Evolutionary conservation across 2,113 vertebrate species (phyloP).

Genomic region (Gobio gobio): DNA sequence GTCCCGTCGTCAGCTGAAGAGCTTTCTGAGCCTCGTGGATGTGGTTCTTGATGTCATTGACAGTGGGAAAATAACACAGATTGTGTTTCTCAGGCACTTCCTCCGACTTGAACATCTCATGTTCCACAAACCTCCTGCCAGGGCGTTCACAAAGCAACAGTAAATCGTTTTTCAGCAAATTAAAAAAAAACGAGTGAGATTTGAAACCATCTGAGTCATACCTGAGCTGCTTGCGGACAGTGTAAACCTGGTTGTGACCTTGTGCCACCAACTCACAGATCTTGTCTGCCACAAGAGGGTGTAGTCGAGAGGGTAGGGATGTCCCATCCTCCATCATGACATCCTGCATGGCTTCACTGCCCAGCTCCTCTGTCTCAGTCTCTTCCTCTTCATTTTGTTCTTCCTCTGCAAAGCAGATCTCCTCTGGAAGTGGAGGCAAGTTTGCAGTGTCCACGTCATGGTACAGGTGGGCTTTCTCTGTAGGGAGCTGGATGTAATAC

Average conservation of each 20-base stretch:
- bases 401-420: conserved; percentile 70
- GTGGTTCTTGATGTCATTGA: conserved; percentile 89
- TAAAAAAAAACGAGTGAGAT: not conserved
- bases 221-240: conserved; percentile 88
- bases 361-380: conserved; percentile 50
- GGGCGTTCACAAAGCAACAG: not conserved
- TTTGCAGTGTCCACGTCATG: conserved; percentile 78
- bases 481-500: conserved; percentile 87
- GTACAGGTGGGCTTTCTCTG: conserved; percentile 86
- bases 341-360: conserved; percentile 35
- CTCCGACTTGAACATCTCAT: conserved; percentile 84
- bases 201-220: conserved; percentile 54
- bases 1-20: conserved; percentile 55
- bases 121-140: conserved; percentile 84
- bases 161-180: not conserved
- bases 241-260: conserved; percentile 83
- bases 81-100: conserved; percentile 87
- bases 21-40: conserved; percentile 86
- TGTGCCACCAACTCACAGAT: conserved; percentile 83
- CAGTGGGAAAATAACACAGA: conserved; percentile 86
- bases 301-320: conserved; percentile 79
- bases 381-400: conserved; percentile 71
- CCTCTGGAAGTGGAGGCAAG: conserved; percentile 71
- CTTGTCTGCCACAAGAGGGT: conserved; percentile 84
- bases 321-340: conserved; percentile 73